A percentile compares a stretch with the other conserved stretches of the same genome.
Conservation (phyloP, 2,888 invertebrate species). For the Zootermopsis nevadensis region DNA sequence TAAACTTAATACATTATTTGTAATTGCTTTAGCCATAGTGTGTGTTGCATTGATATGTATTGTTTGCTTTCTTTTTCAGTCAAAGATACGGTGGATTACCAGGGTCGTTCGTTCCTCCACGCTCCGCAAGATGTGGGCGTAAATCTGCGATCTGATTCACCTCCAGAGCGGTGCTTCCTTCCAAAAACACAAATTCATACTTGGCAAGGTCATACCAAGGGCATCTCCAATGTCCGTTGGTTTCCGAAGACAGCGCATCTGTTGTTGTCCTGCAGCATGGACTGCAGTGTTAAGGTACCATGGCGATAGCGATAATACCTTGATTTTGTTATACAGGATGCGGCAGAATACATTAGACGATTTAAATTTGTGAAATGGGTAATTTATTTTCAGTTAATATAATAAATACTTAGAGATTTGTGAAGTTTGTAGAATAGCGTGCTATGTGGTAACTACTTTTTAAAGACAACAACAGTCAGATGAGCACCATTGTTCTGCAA, state of each 20-base stretch:
- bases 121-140: conserved; percentile 93
- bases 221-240: conserved; percentile 94
- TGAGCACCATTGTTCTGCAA: too few relatives aligned
- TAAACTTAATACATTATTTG: too few relatives aligned
- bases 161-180: conserved; percentile 95
- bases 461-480: too few relatives aligned
- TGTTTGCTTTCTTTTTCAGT: conserved; percentile 69
- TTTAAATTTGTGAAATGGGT: too few relatives aligned
- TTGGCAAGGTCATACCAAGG: conserved; percentile 98
- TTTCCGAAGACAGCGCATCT: conserved; percentile 95
- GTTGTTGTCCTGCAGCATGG: conserved; percentile 96
- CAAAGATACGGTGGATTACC: conserved; percentile 94
- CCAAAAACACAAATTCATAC: conserved; percentile 96
- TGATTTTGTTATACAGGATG: conserved; percentile 40
- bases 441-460: too few relatives aligned
- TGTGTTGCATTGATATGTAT: conserved; percentile 32
- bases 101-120: conserved; percentile 94
- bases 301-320: conserved; percentile 36
- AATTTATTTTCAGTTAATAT: too few relatives aligned
- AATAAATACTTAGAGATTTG: too few relatives aligned
- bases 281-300: conserved; percentile 89
- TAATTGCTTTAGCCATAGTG: too few relatives aligned
- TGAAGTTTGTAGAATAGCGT: too few relatives aligned
- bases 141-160: conserved; percentile 85
- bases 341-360: too few relatives aligned